Evolutionary conservation across 2,113 vertebrate species (phyloP).

Genomic region (Vireo altiloquus): DNA sequence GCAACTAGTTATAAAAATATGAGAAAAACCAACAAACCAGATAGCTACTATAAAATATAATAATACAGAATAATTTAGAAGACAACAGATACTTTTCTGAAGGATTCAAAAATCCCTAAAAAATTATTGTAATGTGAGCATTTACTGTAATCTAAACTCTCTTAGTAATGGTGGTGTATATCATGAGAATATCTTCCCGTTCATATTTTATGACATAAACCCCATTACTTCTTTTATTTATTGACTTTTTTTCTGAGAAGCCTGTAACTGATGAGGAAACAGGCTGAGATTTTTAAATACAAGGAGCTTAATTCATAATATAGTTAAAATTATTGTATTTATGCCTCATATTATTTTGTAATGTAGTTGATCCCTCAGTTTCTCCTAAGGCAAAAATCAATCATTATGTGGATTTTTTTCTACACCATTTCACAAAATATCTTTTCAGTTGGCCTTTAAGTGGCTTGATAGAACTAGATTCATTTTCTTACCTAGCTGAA

Average conservation of each 20-base stretch:
- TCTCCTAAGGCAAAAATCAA: not conserved
- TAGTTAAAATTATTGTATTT: not conserved
- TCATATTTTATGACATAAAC: not conserved
- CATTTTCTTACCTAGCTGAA: not conserved
- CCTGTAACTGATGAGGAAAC: not conserved
- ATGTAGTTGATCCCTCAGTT: not conserved
- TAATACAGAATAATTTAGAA: not conserved
- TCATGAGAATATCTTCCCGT: not conserved
- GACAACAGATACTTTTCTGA: not conserved
- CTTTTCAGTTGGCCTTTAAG: not conserved
- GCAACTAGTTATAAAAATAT: not conserved
- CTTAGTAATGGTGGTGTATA: not conserved
- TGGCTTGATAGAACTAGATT: not conserved
- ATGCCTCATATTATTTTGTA: not conserved
- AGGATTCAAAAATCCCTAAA: not conserved
- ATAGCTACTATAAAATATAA: too few species aligned
- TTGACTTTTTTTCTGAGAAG: not conserved
- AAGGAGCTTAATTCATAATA: not conserved
- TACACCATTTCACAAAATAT: not conserved
- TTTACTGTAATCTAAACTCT: not conserved
- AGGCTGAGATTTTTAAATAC: not conserved
- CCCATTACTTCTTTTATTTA: not conserved
- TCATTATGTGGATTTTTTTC: not conserved
- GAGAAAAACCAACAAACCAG: not conserved
- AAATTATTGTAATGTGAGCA: not conserved